A percentile compares a stretch with the other conserved stretches of the same genome.
These are phyloP conservation scores for Porites cylindrica DNA, from an alignment of 92 coral and sea anemone genomes.

Conservation along the genomic window DNA sequence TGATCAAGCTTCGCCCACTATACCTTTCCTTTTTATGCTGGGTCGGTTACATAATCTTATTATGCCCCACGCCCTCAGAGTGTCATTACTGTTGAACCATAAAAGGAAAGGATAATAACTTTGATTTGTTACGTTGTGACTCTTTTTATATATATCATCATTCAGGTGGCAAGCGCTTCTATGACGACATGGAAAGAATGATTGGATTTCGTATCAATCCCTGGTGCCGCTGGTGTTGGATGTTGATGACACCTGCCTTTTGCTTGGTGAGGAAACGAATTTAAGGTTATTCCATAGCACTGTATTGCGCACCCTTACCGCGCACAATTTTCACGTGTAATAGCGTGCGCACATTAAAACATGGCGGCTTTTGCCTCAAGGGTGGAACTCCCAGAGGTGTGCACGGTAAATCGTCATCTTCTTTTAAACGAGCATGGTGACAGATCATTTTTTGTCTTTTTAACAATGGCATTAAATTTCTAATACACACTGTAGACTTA, in stretches of 20 bases:
- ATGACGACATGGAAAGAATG: slow-evolving; percentile 84
- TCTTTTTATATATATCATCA: neutral
- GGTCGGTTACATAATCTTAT: no score
- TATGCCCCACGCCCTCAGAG: no score
- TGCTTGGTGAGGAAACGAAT: slow-evolving; percentile 60
- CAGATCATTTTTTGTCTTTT: no score
- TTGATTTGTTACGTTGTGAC: neutral
- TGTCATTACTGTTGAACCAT: no score
- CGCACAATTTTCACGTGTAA: neutral
- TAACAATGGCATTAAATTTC: no score
- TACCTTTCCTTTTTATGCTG: no score
- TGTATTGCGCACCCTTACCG: neutral
- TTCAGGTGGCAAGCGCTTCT: slow-evolving; percentile 83
- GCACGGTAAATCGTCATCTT: no score
- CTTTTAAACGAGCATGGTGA: no score
- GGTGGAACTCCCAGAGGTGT: neutral
- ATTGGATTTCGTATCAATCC: slow-evolving; percentile 91
- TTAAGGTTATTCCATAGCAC: neutral
- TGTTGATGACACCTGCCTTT: slow-evolving; percentile 79
- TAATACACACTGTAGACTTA: no score
- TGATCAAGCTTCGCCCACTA: no score
- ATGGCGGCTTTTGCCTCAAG: no score
- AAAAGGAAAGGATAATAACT: neutral
- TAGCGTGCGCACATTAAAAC: neutral
- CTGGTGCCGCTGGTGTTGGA: slow-evolving; percentile 87